These are phyloP conservation scores for Cremastinae sp. DNA, from an alignment of 2,888 invertebrate genomes.

Conservation along the genomic window DNA sequence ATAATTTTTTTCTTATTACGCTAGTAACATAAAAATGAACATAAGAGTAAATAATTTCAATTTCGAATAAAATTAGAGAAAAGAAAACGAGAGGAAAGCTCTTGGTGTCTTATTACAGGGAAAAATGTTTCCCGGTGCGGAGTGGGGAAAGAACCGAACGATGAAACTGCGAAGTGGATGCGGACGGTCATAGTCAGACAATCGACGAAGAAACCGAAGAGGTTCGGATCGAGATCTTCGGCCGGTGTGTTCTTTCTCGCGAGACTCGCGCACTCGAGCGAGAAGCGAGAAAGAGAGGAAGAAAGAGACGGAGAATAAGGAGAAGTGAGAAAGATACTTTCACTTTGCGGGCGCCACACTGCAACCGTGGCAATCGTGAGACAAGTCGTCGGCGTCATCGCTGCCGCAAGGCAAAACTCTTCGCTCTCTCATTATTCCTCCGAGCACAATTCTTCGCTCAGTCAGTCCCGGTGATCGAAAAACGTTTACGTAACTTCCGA, in stretches of 20 bases:
- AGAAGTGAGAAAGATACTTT: constrained; percentile 70
- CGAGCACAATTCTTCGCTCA: constrained; percentile 66
- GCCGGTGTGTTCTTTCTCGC: constrained; percentile 24
- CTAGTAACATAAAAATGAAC: background rate
- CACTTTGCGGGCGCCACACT: constrained; percentile 70
- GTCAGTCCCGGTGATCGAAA: constrained; percentile 59
- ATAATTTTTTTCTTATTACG: too few species aligned
- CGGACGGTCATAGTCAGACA: constrained; percentile 45
- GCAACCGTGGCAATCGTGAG: constrained; percentile 66
- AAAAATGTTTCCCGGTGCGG: constrained; percentile 46
- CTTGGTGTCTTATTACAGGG: constrained; percentile 28
- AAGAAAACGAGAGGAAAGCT: background rate
- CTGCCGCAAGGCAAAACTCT: constrained; percentile 34
- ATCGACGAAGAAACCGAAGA: constrained; percentile 13
- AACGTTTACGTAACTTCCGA: constrained; percentile 71
- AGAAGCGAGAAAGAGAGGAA: constrained; percentile 35
- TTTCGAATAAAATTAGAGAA: background rate
- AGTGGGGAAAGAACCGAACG: constrained; percentile 15
- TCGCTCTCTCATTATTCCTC: constrained; percentile 29
- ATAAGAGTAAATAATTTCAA: background rate
- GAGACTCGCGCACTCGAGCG: constrained; percentile 12
- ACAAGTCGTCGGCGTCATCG: constrained; percentile 68
- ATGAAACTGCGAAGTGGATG: constrained; percentile 47
- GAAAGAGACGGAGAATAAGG: constrained; percentile 56
- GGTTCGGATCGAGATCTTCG: constrained; percentile 13